Evolutionary conservation across 2,888 invertebrate species (phyloP), one percentile per base, ranked within the genome.

Genomic region (Volucella zonaria): DNA sequence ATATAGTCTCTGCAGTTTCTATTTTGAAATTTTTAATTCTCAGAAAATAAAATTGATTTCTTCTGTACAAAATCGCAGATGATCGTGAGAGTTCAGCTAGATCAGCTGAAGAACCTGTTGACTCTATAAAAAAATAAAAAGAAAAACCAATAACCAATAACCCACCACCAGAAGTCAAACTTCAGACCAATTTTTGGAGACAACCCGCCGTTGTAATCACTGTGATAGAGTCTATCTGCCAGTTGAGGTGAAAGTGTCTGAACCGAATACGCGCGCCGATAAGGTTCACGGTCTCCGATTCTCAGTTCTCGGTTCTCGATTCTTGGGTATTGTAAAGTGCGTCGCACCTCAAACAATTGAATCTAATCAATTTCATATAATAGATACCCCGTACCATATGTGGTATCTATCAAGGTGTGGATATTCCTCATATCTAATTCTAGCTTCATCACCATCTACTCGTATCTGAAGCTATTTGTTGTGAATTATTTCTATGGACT

Each of bases 221-320:
- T 42, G 11, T 51, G n/a, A 8, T 18, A 18, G 47, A 14, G 51
- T 11, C 59, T 45, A 61, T 52, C 45, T 68, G 61, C 11, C 40
- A 0, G 45, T 45, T 12, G 52, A 67, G 14, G 76, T 68, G 61
- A 76, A 76, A 68, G 76, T 76, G 42, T 67, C 67, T 76, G 8
- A 59, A 15, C 18, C 58, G 18, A 43, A 38, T 31, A 31, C 59
- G 67, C 67, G 76, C 59, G 15, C 4, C 43, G 59, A 67, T 61
- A 59, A 47, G 61, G 18, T 45, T 51, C 15, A 31, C 31, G 31
- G 6, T 31, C 6, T 31, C 1, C 31, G 1, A 31, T 31, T 31
- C 31, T 4, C 6, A 31, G 6, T 49, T 18, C 11, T 15, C 18
- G 18, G 18, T 2, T 23, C 11, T 15, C 18, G 18, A 2, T 2